These are phyloP conservation scores for Ectropis grisescens DNA, from an alignment of 1,140 invertebrate genomes.

Conservation along the genomic window DNA sequence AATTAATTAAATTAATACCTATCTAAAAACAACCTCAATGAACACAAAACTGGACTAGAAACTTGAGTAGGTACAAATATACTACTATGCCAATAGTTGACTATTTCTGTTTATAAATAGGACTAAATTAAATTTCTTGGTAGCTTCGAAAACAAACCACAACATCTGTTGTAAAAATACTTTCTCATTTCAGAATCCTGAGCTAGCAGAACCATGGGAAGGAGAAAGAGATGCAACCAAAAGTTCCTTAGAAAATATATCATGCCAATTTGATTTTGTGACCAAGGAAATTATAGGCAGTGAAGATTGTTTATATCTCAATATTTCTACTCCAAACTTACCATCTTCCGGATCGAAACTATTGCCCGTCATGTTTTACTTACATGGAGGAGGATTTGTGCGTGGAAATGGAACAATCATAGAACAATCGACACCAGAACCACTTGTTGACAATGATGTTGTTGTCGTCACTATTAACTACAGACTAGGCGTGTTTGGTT, in stretches of 20 bases:
- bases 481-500: conserved; percentile 69
- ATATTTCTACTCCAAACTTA: conserved; percentile 27
- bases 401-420: conserved; percentile 57
- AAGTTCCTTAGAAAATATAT: conserved; percentile 9
- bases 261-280: conserved; percentile 9
- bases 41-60: too few species aligned
- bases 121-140: too few species aligned
- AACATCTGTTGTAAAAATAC: too few species aligned
- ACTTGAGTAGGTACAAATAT: too few species aligned
- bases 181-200: neutral
- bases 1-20: too few species aligned
- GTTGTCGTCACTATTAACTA: conserved; percentile 73
- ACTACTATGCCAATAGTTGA: too few species aligned
- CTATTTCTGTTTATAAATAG: too few species aligned
- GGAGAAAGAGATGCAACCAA: too few species aligned
- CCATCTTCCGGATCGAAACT: conserved; percentile 7
- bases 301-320: conserved; percentile 41
- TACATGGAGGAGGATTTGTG: conserved; percentile 79
- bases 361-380: conserved; percentile 78
- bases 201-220: neutral
- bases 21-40: too few species aligned
- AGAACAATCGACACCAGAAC: conserved; percentile 48
- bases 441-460: conserved; percentile 67
- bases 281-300: conserved; percentile 11
- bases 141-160: too few species aligned